A percentile compares a stretch with the other conserved stretches of the same genome.
These are phyloP conservation scores for Pandemis corylana DNA, from an alignment of 2,888 invertebrate species.

Conservation along the genomic window DNA sequence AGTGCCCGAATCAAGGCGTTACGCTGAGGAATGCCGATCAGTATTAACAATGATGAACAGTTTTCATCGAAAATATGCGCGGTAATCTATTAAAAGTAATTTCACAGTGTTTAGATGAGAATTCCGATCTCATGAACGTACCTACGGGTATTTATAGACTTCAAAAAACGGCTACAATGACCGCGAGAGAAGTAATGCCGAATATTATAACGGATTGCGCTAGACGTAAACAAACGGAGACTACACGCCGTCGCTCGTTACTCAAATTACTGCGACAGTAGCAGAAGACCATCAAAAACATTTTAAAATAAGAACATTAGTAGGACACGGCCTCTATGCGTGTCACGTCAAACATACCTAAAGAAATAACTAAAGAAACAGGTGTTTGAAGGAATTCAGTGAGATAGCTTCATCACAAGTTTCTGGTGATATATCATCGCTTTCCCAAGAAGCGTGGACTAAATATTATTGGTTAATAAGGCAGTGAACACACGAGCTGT, in stretches of 20 bases:
- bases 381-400: conserved; percentile 17
- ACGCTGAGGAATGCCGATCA: conserved; percentile 59
- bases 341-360: conserved; percentile 29
- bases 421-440: conserved; percentile 16
- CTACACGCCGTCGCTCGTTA: background rate
- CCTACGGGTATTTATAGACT: conserved; percentile 15
- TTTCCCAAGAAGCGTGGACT: conserved; percentile 28
- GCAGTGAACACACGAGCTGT: conserved; percentile 22
- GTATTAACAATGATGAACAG: conserved; percentile 54
- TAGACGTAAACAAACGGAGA: conserved; percentile 25
- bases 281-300: conserved; percentile 19
- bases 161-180: conserved; percentile 26
- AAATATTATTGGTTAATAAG: conserved; percentile 24
- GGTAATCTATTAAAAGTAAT: conserved; percentile 33
- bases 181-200: background rate
- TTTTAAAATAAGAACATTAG: conserved; percentile 17
- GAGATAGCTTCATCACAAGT: conserved; percentile 3
- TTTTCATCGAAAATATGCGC: conserved; percentile 37
- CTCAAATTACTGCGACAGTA: conserved; percentile 16
- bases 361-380: conserved; percentile 18
- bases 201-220: background rate
- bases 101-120: conserved; percentile 34
- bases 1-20: conserved; percentile 32
- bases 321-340: conserved; percentile 19
- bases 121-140: conserved; percentile 21